Evolutionary conservation across 1,140 invertebrate species (phyloP).

Genomic region (Liolophura sinensis): DNA sequence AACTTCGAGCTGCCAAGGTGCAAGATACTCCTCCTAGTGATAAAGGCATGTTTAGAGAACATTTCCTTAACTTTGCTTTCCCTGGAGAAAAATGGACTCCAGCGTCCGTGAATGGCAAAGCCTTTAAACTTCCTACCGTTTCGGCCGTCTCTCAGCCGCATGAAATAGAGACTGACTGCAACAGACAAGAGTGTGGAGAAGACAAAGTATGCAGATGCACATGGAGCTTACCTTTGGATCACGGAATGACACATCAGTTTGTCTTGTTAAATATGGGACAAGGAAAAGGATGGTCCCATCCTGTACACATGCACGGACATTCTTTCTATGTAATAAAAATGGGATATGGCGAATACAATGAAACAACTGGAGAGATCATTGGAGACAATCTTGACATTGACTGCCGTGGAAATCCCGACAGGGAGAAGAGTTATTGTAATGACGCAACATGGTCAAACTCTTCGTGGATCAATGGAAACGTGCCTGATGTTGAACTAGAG

Average conservation of each 20-base stretch:
- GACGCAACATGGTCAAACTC: conserved; percentile 9
- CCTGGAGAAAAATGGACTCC: conserved; percentile 18
- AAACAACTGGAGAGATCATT: background rate
- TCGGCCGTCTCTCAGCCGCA: conserved; percentile 11
- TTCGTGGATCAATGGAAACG: background rate
- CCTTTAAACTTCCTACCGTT: conserved; percentile 16
- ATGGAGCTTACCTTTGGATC: conserved; percentile 10
- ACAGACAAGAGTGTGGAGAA: conserved; percentile 6
- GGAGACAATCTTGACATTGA: conserved; percentile 10
- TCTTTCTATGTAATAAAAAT: conserved; percentile 30
- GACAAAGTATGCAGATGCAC: conserved; percentile 22
- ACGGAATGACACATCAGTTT: background rate
- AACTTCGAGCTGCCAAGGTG: conserved; percentile 16
- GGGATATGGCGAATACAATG: conserved; percentile 16
- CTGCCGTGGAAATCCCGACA: conserved; percentile 2
- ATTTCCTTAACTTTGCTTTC: conserved; percentile 25
- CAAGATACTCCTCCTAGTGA: too few species aligned
- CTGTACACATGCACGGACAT: conserved; percentile 32
- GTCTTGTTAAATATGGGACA: conserved; percentile 13
- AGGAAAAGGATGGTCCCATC: conserved; percentile 30
- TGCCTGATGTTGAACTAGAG: conserved; percentile 37
- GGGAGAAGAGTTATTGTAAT: conserved; percentile 13
- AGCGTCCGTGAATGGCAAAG: conserved; percentile 22
- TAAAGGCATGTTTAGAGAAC: background rate
- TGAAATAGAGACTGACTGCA: conserved; percentile 7